Percentiles rank a stretch among this genome's conserved stretches.
These are phyloP conservation scores for Chromobotia macracanthus DNA, from an alignment of 2,797 vertebrate species.

Conservation along the genomic window DNA sequence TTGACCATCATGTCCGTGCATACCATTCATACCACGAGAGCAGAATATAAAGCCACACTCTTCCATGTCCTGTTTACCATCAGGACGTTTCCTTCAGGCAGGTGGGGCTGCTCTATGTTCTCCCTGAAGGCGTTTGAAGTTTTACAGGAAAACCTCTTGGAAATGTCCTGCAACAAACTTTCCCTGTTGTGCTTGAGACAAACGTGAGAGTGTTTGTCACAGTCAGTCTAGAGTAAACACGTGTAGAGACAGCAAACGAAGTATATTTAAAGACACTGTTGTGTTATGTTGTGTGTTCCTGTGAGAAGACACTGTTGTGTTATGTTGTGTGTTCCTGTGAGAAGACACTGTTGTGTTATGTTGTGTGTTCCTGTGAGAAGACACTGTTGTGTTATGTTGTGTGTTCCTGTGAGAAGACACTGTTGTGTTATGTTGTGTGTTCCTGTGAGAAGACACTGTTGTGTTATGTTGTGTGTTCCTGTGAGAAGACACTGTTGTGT, in stretches of 20 bases:
- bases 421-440: no score
- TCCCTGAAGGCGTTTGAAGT: neutral
- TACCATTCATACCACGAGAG: neutral
- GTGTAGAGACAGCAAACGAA: neutral
- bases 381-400: neutral
- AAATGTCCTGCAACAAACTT: neutral
- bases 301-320: neutral
- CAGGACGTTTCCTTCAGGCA: neutral
- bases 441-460: neutral
- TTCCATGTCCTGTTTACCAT: neutral
- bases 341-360: no score
- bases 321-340: neutral
- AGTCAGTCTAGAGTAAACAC: neutral
- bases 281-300: no score
- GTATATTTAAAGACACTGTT: no score
- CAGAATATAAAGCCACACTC: conserved; percentile 17
- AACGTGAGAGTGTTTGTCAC: neutral
- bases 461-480: neutral
- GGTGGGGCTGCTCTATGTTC: neutral
- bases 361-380: no score
- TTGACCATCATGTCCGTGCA: neutral
- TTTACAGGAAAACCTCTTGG: neutral
- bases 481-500: neutral
- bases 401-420: neutral
- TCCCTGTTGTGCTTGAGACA: neutral